Percentiles rank a stretch among this genome's conserved stretches.
phyloP scores from a whole-genome alignment of 2,888 invertebrate species.

The Physocephala rufipes region DNA sequence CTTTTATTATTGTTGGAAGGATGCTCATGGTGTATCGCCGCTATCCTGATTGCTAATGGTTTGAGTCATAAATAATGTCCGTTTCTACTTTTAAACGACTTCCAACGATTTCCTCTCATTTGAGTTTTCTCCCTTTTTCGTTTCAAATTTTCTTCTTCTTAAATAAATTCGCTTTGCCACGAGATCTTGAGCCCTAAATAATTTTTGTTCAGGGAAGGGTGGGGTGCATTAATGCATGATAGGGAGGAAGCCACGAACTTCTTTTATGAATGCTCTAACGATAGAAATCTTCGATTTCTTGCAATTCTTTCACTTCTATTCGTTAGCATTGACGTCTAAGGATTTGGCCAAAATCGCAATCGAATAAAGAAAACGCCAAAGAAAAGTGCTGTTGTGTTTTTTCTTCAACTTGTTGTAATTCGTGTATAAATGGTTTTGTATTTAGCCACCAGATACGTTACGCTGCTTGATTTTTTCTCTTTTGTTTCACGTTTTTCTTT shows the following conservation, averaged over 20 bases:
- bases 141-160: slow-evolving; percentile 30
- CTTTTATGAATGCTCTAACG: slow-evolving; percentile 48
- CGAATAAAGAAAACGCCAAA: slow-evolving; percentile 23
- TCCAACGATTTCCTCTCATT: slow-evolving; percentile 57
- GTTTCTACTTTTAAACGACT: slow-evolving; percentile 65
- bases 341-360: slow-evolving; percentile 32
- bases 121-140: too few relatives aligned
- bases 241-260: background rate
- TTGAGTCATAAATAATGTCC: slow-evolving; percentile 64
- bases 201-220: too few relatives aligned
- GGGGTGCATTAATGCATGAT: too few relatives aligned
- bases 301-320: background rate
- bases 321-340: slow-evolving; percentile 28
- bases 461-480: background rate
- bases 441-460: slow-evolving; percentile 42
- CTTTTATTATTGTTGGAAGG: slow-evolving; percentile 13
- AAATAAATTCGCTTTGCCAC: background rate
- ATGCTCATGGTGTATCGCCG: background rate
- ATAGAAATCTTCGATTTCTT: slow-evolving; percentile 63
- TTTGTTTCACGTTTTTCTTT: slow-evolving; percentile 17
- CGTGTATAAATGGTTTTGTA: slow-evolving; percentile 60
- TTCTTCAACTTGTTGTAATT: slow-evolving; percentile 47
- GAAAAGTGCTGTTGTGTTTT: slow-evolving; percentile 47
- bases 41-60: slow-evolving; percentile 51
- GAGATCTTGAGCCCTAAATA: background rate